Percentiles rank a stretch among this genome's conserved stretches.
Evolutionary conservation across 2,888 invertebrate genomes (phyloP).

Genomic region (Orchesella flavescens): DNA sequence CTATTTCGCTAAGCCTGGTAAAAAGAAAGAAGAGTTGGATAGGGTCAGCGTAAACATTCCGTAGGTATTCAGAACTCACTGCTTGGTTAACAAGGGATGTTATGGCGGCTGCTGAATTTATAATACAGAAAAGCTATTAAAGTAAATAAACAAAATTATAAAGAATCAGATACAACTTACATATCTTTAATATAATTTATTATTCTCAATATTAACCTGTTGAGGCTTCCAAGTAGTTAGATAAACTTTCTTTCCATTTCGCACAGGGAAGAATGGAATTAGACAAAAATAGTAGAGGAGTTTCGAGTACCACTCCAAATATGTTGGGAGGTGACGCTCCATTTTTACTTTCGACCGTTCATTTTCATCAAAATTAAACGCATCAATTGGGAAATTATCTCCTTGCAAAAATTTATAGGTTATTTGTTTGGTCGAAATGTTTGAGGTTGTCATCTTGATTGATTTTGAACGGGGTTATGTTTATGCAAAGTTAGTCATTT

Average conservation of each 20-base stretch:
- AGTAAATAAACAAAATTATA: too few species aligned
- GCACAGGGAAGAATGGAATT: conserved; percentile 8
- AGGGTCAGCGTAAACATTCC: background rate
- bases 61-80: background rate
- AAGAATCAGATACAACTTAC: background rate
- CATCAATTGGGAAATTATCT: too few species aligned
- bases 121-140: background rate
- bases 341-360: too few species aligned
- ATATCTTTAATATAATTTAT: too few species aligned
- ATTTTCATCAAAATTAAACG: too few species aligned
- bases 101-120: background rate
- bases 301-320: background rate
- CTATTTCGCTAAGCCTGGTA: background rate
- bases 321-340: too few species aligned
- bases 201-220: background rate
- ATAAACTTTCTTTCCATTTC: background rate
- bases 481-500: too few species aligned
- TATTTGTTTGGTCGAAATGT: too few species aligned
- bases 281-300: conserved; percentile 21
- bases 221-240: background rate
- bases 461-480: too few species aligned
- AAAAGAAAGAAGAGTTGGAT: background rate
- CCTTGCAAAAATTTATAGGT: too few species aligned
- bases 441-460: too few species aligned
- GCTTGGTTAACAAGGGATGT: background rate